These are phyloP conservation scores for Chanos chanos DNA, from an alignment of 2,797 vertebrate species.

Conservation along the genomic window DNA sequence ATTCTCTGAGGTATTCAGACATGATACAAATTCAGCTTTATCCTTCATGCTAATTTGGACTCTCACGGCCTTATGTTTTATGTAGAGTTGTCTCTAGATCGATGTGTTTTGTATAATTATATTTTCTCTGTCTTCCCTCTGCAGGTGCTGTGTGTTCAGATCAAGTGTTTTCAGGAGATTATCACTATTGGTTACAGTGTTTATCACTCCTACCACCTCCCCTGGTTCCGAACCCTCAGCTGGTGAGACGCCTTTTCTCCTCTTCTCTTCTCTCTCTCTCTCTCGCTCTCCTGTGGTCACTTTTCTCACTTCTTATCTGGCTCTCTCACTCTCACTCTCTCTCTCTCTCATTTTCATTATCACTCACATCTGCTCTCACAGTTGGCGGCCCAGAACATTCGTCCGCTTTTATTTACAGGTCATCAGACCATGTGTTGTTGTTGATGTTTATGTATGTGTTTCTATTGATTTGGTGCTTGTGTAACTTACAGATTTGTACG, in stretches of 20 bases:
- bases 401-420: neutral
- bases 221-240: slow-evolving; percentile 96
- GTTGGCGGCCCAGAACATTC: neutral
- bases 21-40: too few species aligned
- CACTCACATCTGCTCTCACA: neutral
- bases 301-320: neutral
- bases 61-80: too few species aligned
- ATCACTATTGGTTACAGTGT: slow-evolving; percentile 97
- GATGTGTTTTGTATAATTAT: slow-evolving; percentile 8
- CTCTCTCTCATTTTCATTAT: neutral
- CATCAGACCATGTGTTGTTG: too few species aligned
- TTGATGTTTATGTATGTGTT: too few species aligned
- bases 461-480: too few species aligned
- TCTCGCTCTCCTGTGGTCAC: neutral
- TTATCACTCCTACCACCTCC: slow-evolving; percentile 92
- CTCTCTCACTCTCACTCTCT: slow-evolving; percentile 15
- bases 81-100: neutral
- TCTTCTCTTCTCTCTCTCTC: slow-evolving; percentile 10
- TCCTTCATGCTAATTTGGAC: too few species aligned
- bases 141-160: slow-evolving; percentile 97
- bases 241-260: slow-evolving; percentile 75
- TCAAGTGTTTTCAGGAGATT: slow-evolving; percentile 98
- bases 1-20: too few species aligned
- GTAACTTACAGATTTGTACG: too few species aligned
- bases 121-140: neutral